phyloP scores from a whole-genome alignment of 1,140 invertebrate species.

The Telenomus remus region DNA sequence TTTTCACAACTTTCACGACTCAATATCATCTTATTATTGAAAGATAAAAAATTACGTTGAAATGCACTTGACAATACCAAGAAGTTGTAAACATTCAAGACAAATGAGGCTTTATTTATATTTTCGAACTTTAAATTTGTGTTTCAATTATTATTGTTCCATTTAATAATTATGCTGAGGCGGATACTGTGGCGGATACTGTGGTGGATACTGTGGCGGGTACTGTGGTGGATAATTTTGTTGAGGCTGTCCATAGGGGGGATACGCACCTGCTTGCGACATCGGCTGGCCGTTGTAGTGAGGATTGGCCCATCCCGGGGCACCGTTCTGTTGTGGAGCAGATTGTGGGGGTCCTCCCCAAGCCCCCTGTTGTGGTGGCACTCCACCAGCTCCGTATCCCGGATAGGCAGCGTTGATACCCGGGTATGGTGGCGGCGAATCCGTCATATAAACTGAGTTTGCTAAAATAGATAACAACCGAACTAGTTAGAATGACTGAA shows the following conservation, averaged over 20 bases:
- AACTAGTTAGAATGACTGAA: too few species aligned
- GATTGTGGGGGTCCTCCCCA: constrained; percentile 42
- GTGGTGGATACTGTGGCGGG: neutral
- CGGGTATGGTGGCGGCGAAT: constrained; percentile 96
- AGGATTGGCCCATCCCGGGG: constrained; percentile 70
- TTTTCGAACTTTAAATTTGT: too few species aligned
- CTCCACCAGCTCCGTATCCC: constrained; percentile 66
- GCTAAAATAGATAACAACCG: constrained; percentile 77
- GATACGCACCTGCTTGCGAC: constrained; percentile 74
- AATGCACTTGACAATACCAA: too few species aligned
- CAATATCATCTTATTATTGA: too few species aligned
- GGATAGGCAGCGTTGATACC: constrained; percentile 81
- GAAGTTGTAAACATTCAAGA: too few species aligned
- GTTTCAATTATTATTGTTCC: too few species aligned
- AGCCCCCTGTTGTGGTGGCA: constrained; percentile 58
- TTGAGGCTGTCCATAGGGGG: constrained; percentile 66
- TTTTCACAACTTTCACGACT: too few species aligned
- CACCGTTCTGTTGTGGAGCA: constrained; percentile 62
- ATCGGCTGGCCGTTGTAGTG: constrained; percentile 70
- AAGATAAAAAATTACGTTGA: too few species aligned
- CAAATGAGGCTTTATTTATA: too few species aligned
- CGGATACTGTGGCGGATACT: neutral
- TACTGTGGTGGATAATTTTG: constrained; percentile 67
- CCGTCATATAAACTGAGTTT: constrained; percentile 92
- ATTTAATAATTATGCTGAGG: too few species aligned